Base-by-base conservation (phyloP, 1,140 invertebrate species). In the Chrysomallon squamiferum region DNA sequence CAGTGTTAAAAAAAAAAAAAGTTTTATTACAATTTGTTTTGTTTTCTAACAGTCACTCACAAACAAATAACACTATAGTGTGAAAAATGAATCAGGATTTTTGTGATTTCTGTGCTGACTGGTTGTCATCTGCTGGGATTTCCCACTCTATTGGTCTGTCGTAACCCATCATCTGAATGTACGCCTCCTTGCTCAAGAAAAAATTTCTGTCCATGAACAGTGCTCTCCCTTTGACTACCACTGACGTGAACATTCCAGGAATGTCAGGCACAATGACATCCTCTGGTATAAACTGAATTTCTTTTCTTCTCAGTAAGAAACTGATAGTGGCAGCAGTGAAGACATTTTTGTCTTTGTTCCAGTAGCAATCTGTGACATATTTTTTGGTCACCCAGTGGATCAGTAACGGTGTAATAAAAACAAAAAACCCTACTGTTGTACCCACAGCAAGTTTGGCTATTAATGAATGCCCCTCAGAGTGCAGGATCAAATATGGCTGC, bases 101-200 rank as follows among this genome's bases (percentile, higher is more conserved):
- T 29, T 52, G 20, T 5, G 35, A n/a, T 49, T 62, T 49, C 18
- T 25, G 18, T 27, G 65, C n/a, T 1, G 35, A 38, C 35, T 38
- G 35, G 35, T 61, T 35, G 25, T 41, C 45, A 11, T 56, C 11
- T 25, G 47, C 52, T 7, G 68, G 69, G 4, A 71, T 7, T 65
- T 72, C 67, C 65, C 65, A 75, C 13, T 96, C 92, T 41, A 95
- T 86, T 7, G 94, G 94, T 83, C 95, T 93, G 77, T 97, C 93
- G 81, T 91, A 96, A 2, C 93, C 93, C 91, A 97, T 94, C 49
- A 97, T 89, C 75, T 89, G 90, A 38, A 88, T 89, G 86, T 93
- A 96, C 82, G 95, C 91, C 62, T 88, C 78, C 0, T 89, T 86
- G 70, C 93, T 88, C 7, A 86, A 81, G 74, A 96, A 96, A 18